These are phyloP conservation scores for Azemiops feae DNA, from an alignment of 2,113 vertebrate genomes.

Conservation along the genomic window DNA sequence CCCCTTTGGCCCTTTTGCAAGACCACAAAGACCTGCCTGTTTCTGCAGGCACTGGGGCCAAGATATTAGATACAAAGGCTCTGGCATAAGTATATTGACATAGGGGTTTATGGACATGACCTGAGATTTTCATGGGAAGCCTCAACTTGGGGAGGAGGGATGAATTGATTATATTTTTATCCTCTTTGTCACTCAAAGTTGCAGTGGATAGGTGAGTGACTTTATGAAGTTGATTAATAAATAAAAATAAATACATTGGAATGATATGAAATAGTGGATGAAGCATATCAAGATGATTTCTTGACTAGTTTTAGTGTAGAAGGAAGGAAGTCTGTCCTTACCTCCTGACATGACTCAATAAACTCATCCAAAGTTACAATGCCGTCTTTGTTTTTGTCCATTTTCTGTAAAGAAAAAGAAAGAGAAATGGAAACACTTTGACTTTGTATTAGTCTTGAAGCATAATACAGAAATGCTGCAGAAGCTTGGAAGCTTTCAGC, in stretches of 20 bases:
- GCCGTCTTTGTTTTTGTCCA: conserved; percentile 99
- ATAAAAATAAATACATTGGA: neutral
- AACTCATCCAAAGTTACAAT: conserved; percentile 97
- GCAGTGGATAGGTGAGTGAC: neutral
- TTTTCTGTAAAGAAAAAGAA: conserved; percentile 81
- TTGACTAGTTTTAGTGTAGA: neutral
- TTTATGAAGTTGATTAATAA: neutral
- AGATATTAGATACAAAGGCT: neutral
- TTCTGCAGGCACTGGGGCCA: neutral
- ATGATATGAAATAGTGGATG: neutral
- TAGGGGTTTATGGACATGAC: neutral
- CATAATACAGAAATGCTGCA: neutral
- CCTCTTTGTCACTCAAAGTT: neutral
- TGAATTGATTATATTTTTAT: neutral
- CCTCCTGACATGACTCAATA: conserved; percentile 95
- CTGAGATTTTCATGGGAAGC: neutral
- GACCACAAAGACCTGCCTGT: too few relatives aligned
- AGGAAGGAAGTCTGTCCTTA: conserved; percentile 59
- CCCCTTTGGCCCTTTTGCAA: too few relatives aligned
- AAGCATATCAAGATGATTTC: neutral
- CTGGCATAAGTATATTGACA: neutral
- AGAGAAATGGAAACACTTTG: conserved; percentile 30
- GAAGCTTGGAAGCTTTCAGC: neutral
- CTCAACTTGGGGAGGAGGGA: neutral
- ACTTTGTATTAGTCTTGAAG: conserved; percentile 8